A percentile compares a stretch with the other conserved stretches of the same genome.
Evolutionary conservation across 2,888 invertebrate species (phyloP).

Genomic region (Nymphalis c-album): DNA sequence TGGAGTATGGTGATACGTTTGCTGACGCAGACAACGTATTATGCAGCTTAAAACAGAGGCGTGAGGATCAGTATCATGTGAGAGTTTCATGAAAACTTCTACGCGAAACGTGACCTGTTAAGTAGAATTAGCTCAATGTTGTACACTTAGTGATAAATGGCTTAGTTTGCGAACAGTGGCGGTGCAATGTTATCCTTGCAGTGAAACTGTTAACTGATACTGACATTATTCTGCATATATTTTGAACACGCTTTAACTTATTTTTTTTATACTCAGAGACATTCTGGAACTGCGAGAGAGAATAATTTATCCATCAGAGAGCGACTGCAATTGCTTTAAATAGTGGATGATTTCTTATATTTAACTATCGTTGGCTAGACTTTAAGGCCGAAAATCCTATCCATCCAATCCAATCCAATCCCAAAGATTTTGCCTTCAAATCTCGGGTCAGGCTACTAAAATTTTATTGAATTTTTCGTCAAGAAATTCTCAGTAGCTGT

Average conservation of each 20-base stretch:
- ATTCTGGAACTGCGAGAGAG: too few species aligned
- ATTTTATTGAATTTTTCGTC: too few species aligned
- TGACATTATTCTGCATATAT: background rate
- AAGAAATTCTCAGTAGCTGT: too few species aligned
- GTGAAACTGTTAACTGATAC: background rate
- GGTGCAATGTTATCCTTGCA: background rate
- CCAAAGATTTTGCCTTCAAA: too few species aligned
- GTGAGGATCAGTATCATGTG: background rate
- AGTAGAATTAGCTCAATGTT: constrained; percentile 4
- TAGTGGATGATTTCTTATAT: too few species aligned
- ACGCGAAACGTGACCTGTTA: constrained; percentile 1
- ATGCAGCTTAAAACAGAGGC: constrained; percentile 1
- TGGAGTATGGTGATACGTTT: background rate
- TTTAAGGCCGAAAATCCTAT: too few species aligned
- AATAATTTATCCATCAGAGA: too few species aligned
- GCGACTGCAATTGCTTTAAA: too few species aligned
- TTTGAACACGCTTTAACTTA: background rate
- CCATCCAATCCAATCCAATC: too few species aligned
- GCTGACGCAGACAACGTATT: background rate
- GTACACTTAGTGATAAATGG: constrained; percentile 12
- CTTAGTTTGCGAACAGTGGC: constrained; percentile 9
- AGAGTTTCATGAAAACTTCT: constrained; percentile 9
- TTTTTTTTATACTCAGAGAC: too few species aligned
- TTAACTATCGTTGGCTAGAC: too few species aligned
- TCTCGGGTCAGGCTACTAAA: too few species aligned